Conservation (phyloP, 2,113 vertebrate species). For the Terrapene triunguis region DNA sequence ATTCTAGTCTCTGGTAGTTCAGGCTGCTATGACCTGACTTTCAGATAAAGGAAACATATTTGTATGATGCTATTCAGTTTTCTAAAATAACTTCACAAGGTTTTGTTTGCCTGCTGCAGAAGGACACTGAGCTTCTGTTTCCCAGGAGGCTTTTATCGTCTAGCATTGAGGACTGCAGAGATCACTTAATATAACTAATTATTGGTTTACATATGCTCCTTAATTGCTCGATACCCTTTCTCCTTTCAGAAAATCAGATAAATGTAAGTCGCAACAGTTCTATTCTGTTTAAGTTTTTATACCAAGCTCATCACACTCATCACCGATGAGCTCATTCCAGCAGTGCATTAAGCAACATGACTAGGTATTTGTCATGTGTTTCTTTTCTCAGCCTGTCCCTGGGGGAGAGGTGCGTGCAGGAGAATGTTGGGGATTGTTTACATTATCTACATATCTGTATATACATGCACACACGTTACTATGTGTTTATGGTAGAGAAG, state of each 20-base stretch:
- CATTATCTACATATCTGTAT: neutral
- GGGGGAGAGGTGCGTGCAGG: neutral
- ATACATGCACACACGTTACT: accelerated
- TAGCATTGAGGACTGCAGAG: neutral
- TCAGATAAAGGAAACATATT: conserved; percentile 46
- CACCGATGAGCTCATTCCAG: neutral
- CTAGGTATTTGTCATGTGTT: neutral
- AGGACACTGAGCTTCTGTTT: conserved; percentile 26
- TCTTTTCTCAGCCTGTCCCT: neutral
- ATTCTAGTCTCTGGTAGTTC: conserved; percentile 55
- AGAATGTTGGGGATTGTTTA: neutral
- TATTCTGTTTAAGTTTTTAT: neutral
- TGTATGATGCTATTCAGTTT: conserved; percentile 22
- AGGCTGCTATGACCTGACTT: conserved; percentile 56
- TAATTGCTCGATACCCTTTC: neutral
- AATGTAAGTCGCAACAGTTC: neutral
- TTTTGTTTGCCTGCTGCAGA: conserved; percentile 34
- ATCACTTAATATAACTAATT: neutral
- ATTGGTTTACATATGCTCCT: neutral
- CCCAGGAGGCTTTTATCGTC: conserved; percentile 27
- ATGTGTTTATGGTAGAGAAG: neutral
- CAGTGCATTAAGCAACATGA: neutral
- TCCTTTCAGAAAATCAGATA: neutral
- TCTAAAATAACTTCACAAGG: conserved; percentile 39
- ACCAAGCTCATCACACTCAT: neutral